These are phyloP conservation scores for Dysidea cf. avara DNA, from an alignment of 37 sponge, comb jelly and placozoan genomes.

Conservation along the genomic window DNA sequence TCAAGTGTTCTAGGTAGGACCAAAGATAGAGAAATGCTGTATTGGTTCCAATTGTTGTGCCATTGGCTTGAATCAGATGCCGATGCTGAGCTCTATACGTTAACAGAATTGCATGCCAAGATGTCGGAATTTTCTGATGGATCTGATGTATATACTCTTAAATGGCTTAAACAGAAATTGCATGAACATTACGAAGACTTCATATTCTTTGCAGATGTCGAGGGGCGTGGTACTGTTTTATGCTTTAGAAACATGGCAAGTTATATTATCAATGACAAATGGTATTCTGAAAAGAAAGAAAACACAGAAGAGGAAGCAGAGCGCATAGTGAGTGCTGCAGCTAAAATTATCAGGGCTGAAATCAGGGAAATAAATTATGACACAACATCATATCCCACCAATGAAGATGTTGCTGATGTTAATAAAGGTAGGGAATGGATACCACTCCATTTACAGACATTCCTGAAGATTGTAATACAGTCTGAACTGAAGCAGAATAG, in stretches of 20 bases:
- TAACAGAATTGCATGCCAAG: slow-evolving; percentile 37
- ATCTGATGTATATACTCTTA: slow-evolving; percentile 29
- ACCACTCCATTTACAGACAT: slow-evolving; percentile 11
- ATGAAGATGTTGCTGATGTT: too few species aligned
- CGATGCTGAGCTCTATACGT: too few species aligned
- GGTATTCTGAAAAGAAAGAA: slow-evolving; percentile 24
- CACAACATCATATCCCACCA: slow-evolving; percentile 29
- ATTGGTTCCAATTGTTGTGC: slow-evolving; percentile 8
- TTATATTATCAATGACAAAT: too few species aligned
- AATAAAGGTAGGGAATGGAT: too few species aligned
- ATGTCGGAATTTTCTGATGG: slow-evolving; percentile 40
- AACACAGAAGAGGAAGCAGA: slow-evolving; percentile 22
- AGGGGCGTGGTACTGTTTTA: too few species aligned
- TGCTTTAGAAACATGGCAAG: too few species aligned
- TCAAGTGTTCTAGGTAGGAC: slow-evolving; percentile 12
- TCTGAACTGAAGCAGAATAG: slow-evolving; percentile 28
- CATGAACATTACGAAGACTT: slow-evolving; percentile 26
- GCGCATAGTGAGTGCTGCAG: slow-evolving; percentile 28
- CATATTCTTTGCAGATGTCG: slow-evolving; percentile 3
- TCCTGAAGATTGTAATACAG: slow-evolving; percentile 1
- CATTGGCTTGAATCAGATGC: slow-evolving; percentile 43
- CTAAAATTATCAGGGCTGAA: slow-evolving; percentile 44
- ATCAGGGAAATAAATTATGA: slow-evolving; percentile 33
- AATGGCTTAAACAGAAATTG: slow-evolving; percentile 34
- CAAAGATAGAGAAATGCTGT: neutral